phyloP scores from a whole-genome alignment of 2,797 vertebrate genomes.

The Enteromius argenteus region DNA sequence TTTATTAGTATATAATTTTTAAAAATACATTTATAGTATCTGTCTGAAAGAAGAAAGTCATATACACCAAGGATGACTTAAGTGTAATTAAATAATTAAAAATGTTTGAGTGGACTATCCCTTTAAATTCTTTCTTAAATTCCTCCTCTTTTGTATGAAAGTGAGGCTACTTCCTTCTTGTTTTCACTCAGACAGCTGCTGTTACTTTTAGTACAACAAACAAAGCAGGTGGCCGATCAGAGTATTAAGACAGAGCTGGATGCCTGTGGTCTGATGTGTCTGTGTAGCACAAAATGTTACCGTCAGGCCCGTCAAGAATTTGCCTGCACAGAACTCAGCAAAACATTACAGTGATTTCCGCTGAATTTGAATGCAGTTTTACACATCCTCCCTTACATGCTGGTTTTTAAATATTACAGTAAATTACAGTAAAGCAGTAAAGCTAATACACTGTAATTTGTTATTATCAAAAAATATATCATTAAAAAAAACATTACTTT shows the following conservation, averaged over 20 bases:
- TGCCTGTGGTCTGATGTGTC: slow-evolving; percentile 25
- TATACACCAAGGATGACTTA: background rate
- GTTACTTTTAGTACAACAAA: background rate
- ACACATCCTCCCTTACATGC: background rate
- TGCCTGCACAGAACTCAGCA: background rate
- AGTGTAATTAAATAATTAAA: background rate
- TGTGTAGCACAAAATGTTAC: background rate
- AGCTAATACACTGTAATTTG: too few relatives aligned
- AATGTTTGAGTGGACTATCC: background rate
- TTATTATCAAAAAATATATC: background rate
- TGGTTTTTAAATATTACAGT: background rate
- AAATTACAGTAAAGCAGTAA: too few relatives aligned
- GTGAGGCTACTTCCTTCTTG: background rate
- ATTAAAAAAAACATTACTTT: too few relatives aligned
- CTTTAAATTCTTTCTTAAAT: background rate
- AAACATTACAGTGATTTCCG: background rate
- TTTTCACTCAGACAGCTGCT: background rate
- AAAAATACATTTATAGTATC: background rate
- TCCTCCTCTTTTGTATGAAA: background rate
- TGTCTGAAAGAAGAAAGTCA: background rate
- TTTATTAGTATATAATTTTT: background rate
- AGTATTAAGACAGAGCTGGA: background rate
- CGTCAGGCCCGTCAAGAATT: background rate
- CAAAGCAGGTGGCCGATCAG: background rate
- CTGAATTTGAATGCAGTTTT: background rate